Percentiles rank a stretch among this genome's conserved stretches.
Evolutionary conservation across 2,113 vertebrate genomes (phyloP).

Genomic region (Tenrec ecaudatus): DNA sequence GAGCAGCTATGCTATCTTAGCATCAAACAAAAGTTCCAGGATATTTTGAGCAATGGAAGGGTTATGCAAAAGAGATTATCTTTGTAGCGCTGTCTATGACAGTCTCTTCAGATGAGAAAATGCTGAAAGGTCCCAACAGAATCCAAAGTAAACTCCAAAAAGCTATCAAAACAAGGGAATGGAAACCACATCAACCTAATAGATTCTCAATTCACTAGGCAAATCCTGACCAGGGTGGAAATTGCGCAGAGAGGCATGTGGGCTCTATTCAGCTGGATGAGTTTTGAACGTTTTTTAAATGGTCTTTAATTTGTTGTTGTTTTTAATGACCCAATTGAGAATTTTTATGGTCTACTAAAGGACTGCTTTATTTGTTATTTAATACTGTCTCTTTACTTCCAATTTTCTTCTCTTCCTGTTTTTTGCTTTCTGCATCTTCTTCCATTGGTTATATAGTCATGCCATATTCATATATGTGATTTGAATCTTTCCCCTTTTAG

Average conservation of each 20-base stretch:
- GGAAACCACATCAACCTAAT: slow-evolving; percentile 84
- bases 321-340: slow-evolving; percentile 49
- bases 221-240: slow-evolving; percentile 67
- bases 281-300: slow-evolving; percentile 69
- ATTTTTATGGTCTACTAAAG: slow-evolving; percentile 61
- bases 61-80: slow-evolving; percentile 64
- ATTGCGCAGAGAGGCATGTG: slow-evolving; percentile 53
- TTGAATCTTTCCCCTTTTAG: slow-evolving; percentile 72
- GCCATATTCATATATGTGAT: slow-evolving; percentile 77
- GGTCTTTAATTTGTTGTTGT: slow-evolving; percentile 55
- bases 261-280: slow-evolving; percentile 59
- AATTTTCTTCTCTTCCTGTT: slow-evolving; percentile 61
- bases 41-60: slow-evolving; percentile 52
- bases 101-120: slow-evolving; percentile 75
- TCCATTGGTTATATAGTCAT: slow-evolving; percentile 71
- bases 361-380: slow-evolving; percentile 71
- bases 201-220: slow-evolving; percentile 76
- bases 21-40: slow-evolving; percentile 14
- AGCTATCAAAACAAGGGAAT: slow-evolving; percentile 83
- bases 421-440: slow-evolving; percentile 65
- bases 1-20: background rate
- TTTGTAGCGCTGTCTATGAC: slow-evolving; percentile 64
- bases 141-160: slow-evolving; percentile 83
- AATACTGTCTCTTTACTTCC: slow-evolving; percentile 29
- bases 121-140: slow-evolving; percentile 78